These are phyloP conservation scores for Pomatostomus ruficeps DNA, from an alignment of 2,113 vertebrate species.

Conservation along the genomic window DNA sequence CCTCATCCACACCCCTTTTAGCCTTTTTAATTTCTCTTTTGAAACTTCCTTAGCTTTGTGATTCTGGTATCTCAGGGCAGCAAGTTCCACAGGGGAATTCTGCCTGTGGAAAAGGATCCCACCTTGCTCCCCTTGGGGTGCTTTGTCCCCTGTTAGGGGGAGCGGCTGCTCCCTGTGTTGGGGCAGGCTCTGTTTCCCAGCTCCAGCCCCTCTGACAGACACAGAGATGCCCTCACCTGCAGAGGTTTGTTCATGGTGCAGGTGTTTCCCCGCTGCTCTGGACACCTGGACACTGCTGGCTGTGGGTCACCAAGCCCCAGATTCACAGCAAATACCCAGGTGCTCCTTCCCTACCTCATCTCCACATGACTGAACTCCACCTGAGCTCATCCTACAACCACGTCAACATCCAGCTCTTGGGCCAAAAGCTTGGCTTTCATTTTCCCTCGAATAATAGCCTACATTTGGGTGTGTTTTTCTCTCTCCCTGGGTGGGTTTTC, in stretches of 20 bases:
- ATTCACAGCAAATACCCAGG: not conserved
- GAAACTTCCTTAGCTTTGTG: not conserved
- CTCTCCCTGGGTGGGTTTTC: not conserved
- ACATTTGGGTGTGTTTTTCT: not conserved
- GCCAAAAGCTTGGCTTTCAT: not conserved
- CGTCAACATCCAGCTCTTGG: not conserved
- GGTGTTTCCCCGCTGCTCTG: rapidly evolving
- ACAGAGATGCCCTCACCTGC: not conserved
- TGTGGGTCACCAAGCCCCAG: not conserved
- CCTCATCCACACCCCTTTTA: not conserved
- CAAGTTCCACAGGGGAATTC: not conserved
- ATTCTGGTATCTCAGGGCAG: not conserved
- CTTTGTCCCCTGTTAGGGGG: not conserved
- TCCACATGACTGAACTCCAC: not conserved
- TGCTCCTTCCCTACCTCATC: not conserved
- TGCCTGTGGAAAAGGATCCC: not conserved
- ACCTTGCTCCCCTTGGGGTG: not conserved
- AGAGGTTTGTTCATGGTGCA: not conserved
- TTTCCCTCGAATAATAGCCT: not conserved
- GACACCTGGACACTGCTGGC: not conserved
- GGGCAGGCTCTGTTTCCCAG: not conserved
- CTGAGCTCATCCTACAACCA: not conserved
- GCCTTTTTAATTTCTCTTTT: not conserved
- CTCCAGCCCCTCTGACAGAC: not conserved
- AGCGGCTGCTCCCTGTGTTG: not conserved